phyloP scores from a whole-genome alignment of 2,888 invertebrate species.

The Euplagia quadripunctaria region DNA sequence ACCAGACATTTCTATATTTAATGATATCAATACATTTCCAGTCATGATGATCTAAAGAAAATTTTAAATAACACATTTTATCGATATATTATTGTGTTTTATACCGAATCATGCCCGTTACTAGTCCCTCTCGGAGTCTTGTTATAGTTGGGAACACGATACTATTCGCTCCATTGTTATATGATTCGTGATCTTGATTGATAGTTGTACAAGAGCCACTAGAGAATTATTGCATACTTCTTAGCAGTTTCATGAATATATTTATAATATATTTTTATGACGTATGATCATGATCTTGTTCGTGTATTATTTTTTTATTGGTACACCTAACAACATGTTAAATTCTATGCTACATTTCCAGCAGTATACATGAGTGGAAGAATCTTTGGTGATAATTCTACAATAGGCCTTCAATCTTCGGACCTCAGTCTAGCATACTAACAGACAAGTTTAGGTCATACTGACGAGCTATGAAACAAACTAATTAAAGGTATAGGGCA shows the following conservation, averaged over 20 bases:
- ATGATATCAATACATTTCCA: not conserved
- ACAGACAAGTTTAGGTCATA: too few relatives aligned
- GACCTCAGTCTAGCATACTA: too few relatives aligned
- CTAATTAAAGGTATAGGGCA: too few relatives aligned
- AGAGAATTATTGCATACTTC: not conserved
- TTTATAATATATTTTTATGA: not conserved
- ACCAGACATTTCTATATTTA: not conserved
- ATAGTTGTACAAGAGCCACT: conserved; percentile 1
- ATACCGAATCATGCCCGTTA: not conserved
- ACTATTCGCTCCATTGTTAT: not conserved
- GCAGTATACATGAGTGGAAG: not conserved
- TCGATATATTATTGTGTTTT: not conserved
- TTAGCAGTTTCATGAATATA: not conserved
- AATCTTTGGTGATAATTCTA: too few relatives aligned
- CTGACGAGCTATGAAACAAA: too few relatives aligned
- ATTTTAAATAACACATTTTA: not conserved
- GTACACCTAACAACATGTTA: not conserved
- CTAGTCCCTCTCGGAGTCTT: not conserved
- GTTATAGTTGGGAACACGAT: not conserved
- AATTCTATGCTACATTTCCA: not conserved
- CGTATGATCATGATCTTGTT: not conserved
- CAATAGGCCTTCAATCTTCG: too few relatives aligned
- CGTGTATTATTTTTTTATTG: not conserved
- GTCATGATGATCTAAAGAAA: not conserved
- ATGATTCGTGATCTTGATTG: conserved; percentile 9